Percentiles rank a stretch among this genome's conserved stretches.
These are phyloP conservation scores for Excalfactoria chinensis DNA, from an alignment of 2,113 vertebrate species.

Conservation along the genomic window DNA sequence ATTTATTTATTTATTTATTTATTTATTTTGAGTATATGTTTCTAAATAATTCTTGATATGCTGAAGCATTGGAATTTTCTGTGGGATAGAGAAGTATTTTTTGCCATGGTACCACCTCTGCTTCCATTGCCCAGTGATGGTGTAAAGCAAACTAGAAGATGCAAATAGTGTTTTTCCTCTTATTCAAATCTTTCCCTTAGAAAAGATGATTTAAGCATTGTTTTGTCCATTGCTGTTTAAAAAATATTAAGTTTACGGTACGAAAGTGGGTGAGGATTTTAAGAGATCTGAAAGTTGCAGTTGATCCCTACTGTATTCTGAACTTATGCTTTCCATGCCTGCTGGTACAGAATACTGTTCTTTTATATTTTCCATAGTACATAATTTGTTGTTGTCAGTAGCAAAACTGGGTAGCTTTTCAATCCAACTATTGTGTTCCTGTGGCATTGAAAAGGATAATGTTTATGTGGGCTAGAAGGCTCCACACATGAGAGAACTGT, in stretches of 20 bases:
- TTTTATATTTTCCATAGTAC: not conserved
- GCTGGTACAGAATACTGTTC: not conserved
- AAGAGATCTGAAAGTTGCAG: not conserved
- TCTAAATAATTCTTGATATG: not conserved
- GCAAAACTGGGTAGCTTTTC: not conserved
- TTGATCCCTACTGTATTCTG: not conserved
- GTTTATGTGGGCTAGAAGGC: slow-evolving; percentile 15
- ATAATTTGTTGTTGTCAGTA: not conserved
- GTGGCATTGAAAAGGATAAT: not conserved
- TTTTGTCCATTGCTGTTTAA: not conserved
- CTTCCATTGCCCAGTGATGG: rapidly evolving
- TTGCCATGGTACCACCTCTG: rapidly evolving
- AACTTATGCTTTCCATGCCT: not conserved
- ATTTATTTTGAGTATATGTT: not conserved
- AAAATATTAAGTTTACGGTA: not conserved
- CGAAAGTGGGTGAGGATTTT: not conserved
- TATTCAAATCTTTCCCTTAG: not conserved
- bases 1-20: not conserved
- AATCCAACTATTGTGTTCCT: not conserved
- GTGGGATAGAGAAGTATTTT: not conserved
- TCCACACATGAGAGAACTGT: not conserved
- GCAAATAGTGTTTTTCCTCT: not conserved
- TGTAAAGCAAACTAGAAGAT: not conserved
- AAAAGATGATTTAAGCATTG: not conserved
- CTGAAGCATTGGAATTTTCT: not conserved